Base-by-base conservation (phyloP, 2,113 vertebrate species). In the Lasiurus borealis region DNA sequence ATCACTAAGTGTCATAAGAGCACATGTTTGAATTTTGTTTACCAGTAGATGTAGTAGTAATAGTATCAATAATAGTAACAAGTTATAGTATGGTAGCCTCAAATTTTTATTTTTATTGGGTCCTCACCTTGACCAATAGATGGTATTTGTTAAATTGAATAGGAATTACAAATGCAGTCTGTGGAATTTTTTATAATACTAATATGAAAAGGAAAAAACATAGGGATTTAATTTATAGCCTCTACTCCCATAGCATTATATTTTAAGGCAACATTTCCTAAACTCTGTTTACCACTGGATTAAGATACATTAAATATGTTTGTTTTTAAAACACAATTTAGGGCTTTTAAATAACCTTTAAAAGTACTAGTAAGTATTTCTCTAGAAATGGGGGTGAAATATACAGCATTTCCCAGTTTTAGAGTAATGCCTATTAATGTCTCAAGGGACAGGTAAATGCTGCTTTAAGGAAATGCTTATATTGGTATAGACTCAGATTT, bases 211-310 rank as follows among this genome's bases (percentile, higher is more conserved):
- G 50, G 52, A 72, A 66, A 72, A 88, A 85, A 9, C 3, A 44
- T 6, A 72, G 19, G 18, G 77, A 87, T 86, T 90, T 85, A 52
- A 48, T 85, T 85, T 90, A 69, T 4, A 82, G 16, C 5, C 27
- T 87, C 68, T 29, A 91, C 6, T 64, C 2, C 9, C 4, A 21
- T 91, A 82, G 6, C 16, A 84, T 14, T 85, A 3, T 91, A 52
- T 19, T 85, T 96, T 69, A 80, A 91, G 62, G 54, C 36, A 89
- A 8, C 54, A 66, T 96, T 91, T 96, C 15, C 72, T 87, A 59
- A 92, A 84, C n/a, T 88, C 0, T 81, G 11, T 93, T 90, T 86
- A 62, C 54, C 48, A 48, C 3, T 86, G 3, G 19, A 80, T 90
- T 92, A 86, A 90, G 27, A 36, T 90, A 69, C 66, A 48, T 85